Percentiles rank a stretch among this genome's conserved stretches.
Conservation (phyloP, 1,140 invertebrate genomes). For the Calliphora vicina region DNA sequence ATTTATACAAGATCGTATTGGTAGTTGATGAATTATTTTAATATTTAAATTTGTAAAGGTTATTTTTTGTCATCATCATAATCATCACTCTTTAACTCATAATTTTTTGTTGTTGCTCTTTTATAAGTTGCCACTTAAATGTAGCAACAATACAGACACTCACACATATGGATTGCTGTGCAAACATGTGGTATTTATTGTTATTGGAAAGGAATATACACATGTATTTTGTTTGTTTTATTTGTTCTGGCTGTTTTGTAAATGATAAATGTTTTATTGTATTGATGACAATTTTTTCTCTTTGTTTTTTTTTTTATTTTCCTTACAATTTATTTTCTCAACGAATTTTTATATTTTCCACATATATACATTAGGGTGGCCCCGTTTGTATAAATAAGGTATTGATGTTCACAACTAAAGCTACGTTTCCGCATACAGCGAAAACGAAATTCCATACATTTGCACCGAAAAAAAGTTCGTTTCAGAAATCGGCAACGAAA, state of each 20-base stretch:
- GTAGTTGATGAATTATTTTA: background rate
- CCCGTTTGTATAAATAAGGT: no score
- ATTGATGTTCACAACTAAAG: no score
- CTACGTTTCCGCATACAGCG: no score
- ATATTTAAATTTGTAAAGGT: background rate
- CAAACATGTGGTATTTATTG: constrained; percentile 8
- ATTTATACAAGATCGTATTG: background rate
- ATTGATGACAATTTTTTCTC: background rate
- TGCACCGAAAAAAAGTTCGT: no score
- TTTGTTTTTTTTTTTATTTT: background rate
- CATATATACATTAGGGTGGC: no score
- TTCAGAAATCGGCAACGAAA: no score
- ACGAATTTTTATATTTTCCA: background rate
- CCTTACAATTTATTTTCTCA: background rate
- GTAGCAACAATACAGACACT: background rate
- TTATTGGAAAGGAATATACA: background rate
- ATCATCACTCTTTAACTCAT: no score
- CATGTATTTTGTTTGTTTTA: background rate
- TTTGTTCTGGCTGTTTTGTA: background rate
- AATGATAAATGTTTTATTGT: background rate
- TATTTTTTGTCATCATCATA: no score
- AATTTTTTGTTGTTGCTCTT: no score
- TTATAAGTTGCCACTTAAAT: no score
- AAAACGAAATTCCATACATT: no score
- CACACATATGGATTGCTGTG: background rate